Evolutionary conservation across 2,797 vertebrate genomes (phyloP).

Genomic region (Lutjanus campechanus): DNA sequence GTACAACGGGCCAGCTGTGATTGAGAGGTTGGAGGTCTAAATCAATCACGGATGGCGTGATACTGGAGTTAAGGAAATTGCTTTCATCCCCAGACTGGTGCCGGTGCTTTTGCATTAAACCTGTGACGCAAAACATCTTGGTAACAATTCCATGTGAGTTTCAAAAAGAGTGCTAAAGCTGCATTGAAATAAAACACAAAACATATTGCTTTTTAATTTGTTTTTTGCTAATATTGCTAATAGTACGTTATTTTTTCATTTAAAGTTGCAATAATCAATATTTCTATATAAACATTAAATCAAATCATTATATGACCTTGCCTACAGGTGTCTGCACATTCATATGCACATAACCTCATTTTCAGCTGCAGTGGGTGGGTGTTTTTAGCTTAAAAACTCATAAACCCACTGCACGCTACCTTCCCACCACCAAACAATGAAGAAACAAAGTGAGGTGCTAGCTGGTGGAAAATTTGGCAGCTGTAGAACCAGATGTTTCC

Average conservation of each 20-base stretch:
- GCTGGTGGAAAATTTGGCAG: too few species aligned
- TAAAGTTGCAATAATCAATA: neutral
- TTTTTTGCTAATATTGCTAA: neutral
- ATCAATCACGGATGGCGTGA: conserved; percentile 59
- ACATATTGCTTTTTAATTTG: neutral
- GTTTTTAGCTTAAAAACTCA: neutral
- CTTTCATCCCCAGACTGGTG: conserved; percentile 43
- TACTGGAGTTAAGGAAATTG: conserved; percentile 49
- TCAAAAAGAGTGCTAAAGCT: neutral
- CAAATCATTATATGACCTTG: neutral
- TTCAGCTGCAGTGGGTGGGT: neutral
- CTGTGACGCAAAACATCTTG: conserved; percentile 6
- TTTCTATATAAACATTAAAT: neutral
- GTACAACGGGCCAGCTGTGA: conserved; percentile 64
- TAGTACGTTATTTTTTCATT: neutral
- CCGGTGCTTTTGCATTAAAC: conserved; percentile 30
- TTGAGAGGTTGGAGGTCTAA: conserved; percentile 53
- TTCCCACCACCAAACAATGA: neutral
- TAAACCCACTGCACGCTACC: neutral
- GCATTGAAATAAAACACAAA: neutral
- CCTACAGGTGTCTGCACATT: too few species aligned
- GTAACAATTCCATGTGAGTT: neutral
- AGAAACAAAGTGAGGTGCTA: too few species aligned
- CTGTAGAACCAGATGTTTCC: too few species aligned
- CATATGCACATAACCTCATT: too few species aligned